Conservation (phyloP, 1,140 invertebrate species). For the Apis dorsata region DNA sequence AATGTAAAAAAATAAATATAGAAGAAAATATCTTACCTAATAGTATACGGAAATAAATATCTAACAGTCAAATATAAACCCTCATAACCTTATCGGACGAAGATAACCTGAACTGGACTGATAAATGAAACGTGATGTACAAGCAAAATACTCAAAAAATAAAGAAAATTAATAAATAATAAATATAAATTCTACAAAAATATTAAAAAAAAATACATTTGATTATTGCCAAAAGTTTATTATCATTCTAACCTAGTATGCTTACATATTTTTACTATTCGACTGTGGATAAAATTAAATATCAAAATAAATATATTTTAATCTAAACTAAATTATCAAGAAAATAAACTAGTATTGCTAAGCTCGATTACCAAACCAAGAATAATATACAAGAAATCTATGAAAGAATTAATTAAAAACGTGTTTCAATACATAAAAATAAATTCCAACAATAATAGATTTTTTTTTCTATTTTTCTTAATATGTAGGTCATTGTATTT, state of each 20-base stretch:
- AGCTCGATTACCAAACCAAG: neutral
- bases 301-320: slow-evolving; percentile 19
- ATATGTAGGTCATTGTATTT: neutral
- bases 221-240: slow-evolving; percentile 52
- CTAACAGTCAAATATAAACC: neutral
- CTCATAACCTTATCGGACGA: slow-evolving; percentile 17
- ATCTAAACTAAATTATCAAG: neutral
- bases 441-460: too few relatives aligned
- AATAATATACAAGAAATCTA: neutral
- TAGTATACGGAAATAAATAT: neutral
- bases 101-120: slow-evolving; percentile 3
- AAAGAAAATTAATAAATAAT: neutral
- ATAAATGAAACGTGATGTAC: neutral
- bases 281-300: slow-evolving; percentile 4
- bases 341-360: neutral
- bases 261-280: slow-evolving; percentile 19
- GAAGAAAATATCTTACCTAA: neutral
- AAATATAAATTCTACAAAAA: neutral
- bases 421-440: neutral
- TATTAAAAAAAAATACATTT: slow-evolving; percentile 62
- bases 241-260: slow-evolving; percentile 34
- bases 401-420: neutral
- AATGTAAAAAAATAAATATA: neutral
- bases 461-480: too few relatives aligned
- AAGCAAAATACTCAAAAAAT: neutral